Evolutionary conservation across 1,140 invertebrate species (phyloP), one percentile per base, ranked within the genome.

Genomic region (Drosophila aff.): DNA sequence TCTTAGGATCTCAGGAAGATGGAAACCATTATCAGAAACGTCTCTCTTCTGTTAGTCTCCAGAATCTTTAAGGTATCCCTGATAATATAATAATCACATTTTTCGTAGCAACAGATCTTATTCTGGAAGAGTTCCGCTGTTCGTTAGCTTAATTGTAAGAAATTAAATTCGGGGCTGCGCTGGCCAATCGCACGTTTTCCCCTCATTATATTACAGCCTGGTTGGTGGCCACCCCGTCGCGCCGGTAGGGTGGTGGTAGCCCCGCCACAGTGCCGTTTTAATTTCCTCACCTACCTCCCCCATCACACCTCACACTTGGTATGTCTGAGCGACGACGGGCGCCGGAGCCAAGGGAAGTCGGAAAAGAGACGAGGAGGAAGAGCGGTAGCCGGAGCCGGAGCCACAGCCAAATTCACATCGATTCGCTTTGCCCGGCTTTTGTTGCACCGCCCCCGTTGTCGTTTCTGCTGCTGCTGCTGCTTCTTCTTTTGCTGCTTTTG

Each of bases 391-490:
- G 61, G 53, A 53, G 50, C 28, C 50, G 66, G 71, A 68, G 75
- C 65, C 64, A 47, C 64, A 78, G 75, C 65, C 57, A 76, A 76
- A 76, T 77, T 77, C 55, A 77, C 75, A 55, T 72, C 59, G 76
- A 79, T 79, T 79, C 50, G 72, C 81, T 79, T 73, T 82, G 74
- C 43, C 80, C 62, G 72, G 46, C 63, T 61, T 65, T 65, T 65
- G 58, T 62, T 71, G 66, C 65, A 58, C 65, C 65, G 62, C 63
- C 61, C 65, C 63, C 59, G 50, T 47, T 71, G 38, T 47, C 53
- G 67, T 36, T 60, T 36, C 50, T 50, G 44, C 59, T 64, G 52
- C 68, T 31, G 38, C 53, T 41, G 52, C 68, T 31, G 38, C 53
- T 41, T 40, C 67, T 52, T 53, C 26, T 23, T 40, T 55, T 38